Percentiles rank a stretch among this genome's conserved stretches.
phyloP scores from a whole-genome alignment of 2,113 vertebrate species.

The Sinocyclocheilus rhinocerous region DNA sequence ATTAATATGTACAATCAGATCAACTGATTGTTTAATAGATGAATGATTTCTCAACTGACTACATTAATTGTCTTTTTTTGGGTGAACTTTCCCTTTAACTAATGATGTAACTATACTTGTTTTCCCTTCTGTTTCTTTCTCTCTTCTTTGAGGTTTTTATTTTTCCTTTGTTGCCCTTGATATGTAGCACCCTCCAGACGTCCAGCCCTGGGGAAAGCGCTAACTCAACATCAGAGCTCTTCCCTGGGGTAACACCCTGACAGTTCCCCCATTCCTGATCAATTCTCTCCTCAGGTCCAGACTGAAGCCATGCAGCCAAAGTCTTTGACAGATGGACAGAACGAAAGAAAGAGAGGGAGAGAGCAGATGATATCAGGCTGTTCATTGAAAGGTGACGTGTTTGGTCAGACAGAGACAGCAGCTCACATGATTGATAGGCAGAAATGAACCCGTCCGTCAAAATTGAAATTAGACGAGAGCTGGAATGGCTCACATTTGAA shows the following conservation, averaged over 20 bases:
- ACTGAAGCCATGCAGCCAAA: constrained; percentile 6
- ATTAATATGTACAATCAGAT: too few species aligned
- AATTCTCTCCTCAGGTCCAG: constrained; percentile 16
- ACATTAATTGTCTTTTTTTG: background rate
- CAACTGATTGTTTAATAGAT: too few species aligned
- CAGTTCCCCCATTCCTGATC: constrained; percentile 18
- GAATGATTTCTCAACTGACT: background rate
- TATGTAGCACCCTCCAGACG: constrained; percentile 18
- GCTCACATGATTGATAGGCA: constrained; percentile 44
- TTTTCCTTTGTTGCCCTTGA: constrained; percentile 25
- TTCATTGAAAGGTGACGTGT: constrained; percentile 33
- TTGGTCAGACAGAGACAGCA: constrained; percentile 23
- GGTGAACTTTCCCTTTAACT: background rate
- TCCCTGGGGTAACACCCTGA: constrained; percentile 8
- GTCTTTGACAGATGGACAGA: constrained; percentile 1
- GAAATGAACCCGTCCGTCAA: constrained; percentile 34
- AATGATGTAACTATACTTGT: background rate
- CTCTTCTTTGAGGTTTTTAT: background rate
- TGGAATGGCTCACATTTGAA: constrained; percentile 33
- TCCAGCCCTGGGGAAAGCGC: background rate
- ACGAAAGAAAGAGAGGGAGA: background rate
- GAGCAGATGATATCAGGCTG: constrained; percentile 33
- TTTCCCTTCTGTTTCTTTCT: background rate
- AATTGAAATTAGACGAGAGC: constrained; percentile 32
- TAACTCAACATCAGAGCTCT: constrained; percentile 22